Percentiles rank a stretch among this genome's conserved stretches.
These are phyloP conservation scores for Echinops telfairi DNA, from an alignment of 2,113 vertebrate genomes.

Conservation along the genomic window DNA sequence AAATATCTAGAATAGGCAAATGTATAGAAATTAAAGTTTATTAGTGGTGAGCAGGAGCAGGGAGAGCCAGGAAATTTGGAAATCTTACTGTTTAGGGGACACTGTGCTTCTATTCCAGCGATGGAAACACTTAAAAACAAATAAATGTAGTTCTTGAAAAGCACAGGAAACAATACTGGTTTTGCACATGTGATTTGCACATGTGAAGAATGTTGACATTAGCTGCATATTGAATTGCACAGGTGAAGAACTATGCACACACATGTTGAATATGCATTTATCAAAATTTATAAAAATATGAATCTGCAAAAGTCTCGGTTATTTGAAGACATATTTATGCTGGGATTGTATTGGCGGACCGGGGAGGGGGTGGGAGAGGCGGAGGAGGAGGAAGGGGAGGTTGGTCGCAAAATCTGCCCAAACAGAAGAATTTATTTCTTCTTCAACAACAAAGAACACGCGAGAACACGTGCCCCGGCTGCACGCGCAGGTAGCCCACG, in stretches of 20 bases:
- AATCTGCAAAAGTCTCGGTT: background rate
- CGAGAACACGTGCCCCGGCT: fast-evolving
- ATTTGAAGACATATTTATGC: background rate
- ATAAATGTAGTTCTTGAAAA: background rate
- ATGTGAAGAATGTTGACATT: background rate
- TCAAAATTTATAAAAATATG: background rate
- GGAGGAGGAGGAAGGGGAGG: fast-evolving
- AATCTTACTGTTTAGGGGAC: background rate
- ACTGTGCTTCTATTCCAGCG: background rate
- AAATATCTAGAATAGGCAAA: background rate
- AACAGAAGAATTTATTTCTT: fast-evolving
- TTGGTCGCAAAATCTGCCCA: no score
- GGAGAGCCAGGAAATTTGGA: background rate
- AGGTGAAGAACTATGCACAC: background rate
- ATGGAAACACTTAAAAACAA: background rate
- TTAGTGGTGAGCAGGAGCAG: background rate
- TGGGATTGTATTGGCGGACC: fast-evolving
- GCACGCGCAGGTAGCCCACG: fast-evolving
- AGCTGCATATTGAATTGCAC: background rate
- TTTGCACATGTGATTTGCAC: background rate
- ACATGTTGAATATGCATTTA: background rate
- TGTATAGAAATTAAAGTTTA: background rate
- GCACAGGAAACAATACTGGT: background rate
- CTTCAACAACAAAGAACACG: background rate
- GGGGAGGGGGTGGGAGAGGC: no score